A percentile compares a stretch with the other conserved stretches of the same genome.
phyloP scores from a whole-genome alignment of 2,113 vertebrate genomes.

The Perognathus longimembris region DNA sequence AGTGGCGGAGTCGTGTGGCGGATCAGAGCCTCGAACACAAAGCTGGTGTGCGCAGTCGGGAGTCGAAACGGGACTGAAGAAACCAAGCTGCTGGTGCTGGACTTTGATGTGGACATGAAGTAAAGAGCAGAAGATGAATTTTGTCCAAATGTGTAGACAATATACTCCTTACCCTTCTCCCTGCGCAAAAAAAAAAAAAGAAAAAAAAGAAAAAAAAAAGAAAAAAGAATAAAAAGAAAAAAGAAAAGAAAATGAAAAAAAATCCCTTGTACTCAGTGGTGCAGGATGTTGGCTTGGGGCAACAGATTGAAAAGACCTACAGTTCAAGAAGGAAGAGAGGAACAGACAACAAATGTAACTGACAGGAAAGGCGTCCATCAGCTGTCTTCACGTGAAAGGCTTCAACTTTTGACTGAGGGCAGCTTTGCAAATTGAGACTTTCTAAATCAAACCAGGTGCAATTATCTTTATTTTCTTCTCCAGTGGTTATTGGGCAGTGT shows the following conservation, averaged over 20 bases:
- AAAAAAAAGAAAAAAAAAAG: constrained; percentile 68
- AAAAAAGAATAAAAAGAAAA: constrained; percentile 77
- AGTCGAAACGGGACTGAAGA: constrained; percentile 99
- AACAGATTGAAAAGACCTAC: constrained; percentile 90
- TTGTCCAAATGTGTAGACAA: constrained; percentile 87
- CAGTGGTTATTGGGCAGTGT: constrained; percentile 79
- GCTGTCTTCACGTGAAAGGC: constrained; percentile 87
- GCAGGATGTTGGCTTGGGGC: constrained; percentile 91
- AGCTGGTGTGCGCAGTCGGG: constrained; percentile 98
- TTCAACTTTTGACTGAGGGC: constrained; percentile 88
- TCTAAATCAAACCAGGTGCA: constrained; percentile 93
- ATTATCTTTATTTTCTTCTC: constrained; percentile 87
- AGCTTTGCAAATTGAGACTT: constrained; percentile 92
- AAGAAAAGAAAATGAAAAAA: constrained; percentile 79
- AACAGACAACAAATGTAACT: constrained; percentile 84
- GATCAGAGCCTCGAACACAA: constrained; percentile 99
- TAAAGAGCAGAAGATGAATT: constrained; percentile 89
- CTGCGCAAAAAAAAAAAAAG: constrained; percentile 58
- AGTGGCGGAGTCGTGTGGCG: constrained; percentile 99
- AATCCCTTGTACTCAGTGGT: constrained; percentile 90
- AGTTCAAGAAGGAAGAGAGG: constrained; percentile 86
- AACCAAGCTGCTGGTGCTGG: constrained; percentile 99
- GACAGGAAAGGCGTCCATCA: constrained; percentile 84
- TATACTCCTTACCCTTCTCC: constrained; percentile 85
- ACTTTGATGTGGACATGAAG: constrained; percentile 99